Conservation (phyloP, 1,140 invertebrate genomes). For the Zaprionus tsacasi region DNA sequence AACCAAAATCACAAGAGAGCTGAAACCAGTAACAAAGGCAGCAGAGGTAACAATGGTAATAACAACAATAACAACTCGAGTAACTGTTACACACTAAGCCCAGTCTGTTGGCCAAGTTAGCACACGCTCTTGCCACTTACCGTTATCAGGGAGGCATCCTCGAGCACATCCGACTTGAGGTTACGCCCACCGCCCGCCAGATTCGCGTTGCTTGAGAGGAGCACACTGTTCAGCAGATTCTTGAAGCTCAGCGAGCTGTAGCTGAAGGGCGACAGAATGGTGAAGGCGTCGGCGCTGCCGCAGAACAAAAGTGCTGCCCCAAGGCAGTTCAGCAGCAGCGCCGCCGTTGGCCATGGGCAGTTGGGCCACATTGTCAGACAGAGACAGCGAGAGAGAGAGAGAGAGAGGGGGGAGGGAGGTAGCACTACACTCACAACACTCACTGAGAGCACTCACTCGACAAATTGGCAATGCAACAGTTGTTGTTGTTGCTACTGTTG, state of each 20-base stretch:
- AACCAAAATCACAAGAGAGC: slow-evolving; percentile 40
- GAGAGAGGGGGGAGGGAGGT: no score
- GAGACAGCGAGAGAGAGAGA: neutral
- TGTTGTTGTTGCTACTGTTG: neutral
- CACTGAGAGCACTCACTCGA: slow-evolving; percentile 41
- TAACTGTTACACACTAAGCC: no score
- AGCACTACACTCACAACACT: slow-evolving; percentile 28
- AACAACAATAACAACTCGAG: slow-evolving; percentile 30
- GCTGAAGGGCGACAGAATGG: slow-evolving; percentile 80
- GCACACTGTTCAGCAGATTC: slow-evolving; percentile 78
- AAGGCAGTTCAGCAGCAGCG: slow-evolving; percentile 68
- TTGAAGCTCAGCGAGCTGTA: slow-evolving; percentile 80
- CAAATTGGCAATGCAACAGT: slow-evolving; percentile 76
- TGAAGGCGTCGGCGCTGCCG: slow-evolving; percentile 71
- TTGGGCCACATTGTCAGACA: slow-evolving; percentile 39
- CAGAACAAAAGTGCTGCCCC: slow-evolving; percentile 56
- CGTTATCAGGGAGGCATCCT: slow-evolving; percentile 82
- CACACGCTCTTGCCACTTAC: slow-evolving; percentile 49
- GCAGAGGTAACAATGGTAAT: slow-evolving; percentile 19
- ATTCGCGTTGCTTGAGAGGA: slow-evolving; percentile 79
- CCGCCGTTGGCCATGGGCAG: slow-evolving; percentile 54
- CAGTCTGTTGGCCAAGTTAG: slow-evolving; percentile 8
- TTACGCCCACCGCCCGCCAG: slow-evolving; percentile 76
- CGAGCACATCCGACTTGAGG: slow-evolving; percentile 81
- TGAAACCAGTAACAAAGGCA: slow-evolving; percentile 2